Evolutionary conservation across 1,140 invertebrate species (phyloP), one percentile per base, ranked within the genome.

Genomic region (Aphelinus certus): DNA sequence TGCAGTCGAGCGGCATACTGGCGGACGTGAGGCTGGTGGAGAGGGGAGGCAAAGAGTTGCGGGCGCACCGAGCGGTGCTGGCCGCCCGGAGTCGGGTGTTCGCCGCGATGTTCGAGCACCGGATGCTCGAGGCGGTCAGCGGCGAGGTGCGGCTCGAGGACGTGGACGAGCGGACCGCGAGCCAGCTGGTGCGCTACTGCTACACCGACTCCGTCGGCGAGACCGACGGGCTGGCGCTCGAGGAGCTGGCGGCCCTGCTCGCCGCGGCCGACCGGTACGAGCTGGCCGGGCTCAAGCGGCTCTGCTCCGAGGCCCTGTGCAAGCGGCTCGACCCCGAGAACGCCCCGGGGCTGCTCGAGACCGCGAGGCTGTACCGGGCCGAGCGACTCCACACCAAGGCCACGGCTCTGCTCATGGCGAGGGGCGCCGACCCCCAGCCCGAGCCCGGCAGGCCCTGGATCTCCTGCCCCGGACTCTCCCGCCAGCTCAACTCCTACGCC

Each of bases 181-280:
- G 47, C 10, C 7, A 64, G 5, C 7, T 64, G 7, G 4, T 64
- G 48, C 45, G 26, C 1, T 64, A 45, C 48, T 3, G 43, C 7
- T 64, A 64, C 62, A 47, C 62, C 6, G 48, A 45, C 2, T 5
- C 7, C 43, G 9, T 64, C 7, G 45, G 47, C 62, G 7, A 45
- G 6, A 46, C 6, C 6, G 7, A 47, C 3, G 26, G 26, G 26
- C 26, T 26, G 26, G 26, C 26, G 26, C 26, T 26, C 26, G 26
- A 26, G 26, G 4, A 48, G 45, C 9, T 43, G 7, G 45, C 10
- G 5, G 45, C 2, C 45, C 7, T 64, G 26, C n/a, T 64, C 42
- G 7, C n/a, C n/a, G 62, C 62, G 9, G 62, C 62, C 7, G 46
- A 64, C 43, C 43, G 47, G 48, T 64, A 64, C 48, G 45, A 64